Evolutionary conservation across 37 sponge, comb jelly and placozoan species (phyloP).

Genomic region (Oopsacas minuta): DNA sequence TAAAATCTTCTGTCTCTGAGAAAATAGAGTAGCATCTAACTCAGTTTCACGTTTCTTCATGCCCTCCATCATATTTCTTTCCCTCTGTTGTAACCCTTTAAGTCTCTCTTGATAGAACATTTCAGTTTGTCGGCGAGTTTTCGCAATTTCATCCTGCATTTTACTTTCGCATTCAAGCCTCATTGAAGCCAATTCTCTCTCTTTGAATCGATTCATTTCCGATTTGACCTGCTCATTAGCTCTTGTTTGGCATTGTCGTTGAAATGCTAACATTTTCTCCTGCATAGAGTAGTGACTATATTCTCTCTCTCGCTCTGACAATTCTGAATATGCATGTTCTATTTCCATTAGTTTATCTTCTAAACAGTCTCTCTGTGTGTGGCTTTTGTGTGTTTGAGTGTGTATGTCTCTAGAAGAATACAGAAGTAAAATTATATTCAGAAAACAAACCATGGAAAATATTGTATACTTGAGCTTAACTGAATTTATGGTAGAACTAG

Average conservation of each 20-base stretch:
- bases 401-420: not conserved
- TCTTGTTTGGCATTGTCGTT: not conserved
- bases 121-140: not conserved
- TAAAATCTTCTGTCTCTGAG: constrained; percentile 16
- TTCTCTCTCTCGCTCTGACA: not conserved
- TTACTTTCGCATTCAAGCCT: not conserved
- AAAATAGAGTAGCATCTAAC: not conserved
- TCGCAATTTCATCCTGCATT: not conserved
- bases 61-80: not conserved
- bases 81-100: not conserved
- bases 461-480: too few species aligned
- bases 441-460: too few species aligned
- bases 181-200: not conserved
- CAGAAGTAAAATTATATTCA: too few species aligned
- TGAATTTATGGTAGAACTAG: too few species aligned
- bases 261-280: not conserved
- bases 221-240: constrained; percentile 5
- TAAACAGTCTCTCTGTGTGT: not conserved
- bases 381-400: not conserved
- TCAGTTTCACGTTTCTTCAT: not conserved
- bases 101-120: constrained; percentile 1
- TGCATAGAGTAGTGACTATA: not conserved
- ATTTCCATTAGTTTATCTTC: not conserved
- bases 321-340: not conserved
- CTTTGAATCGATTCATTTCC: not conserved